Conservation (phyloP, 2,888 invertebrate genomes). For the Orthonevra nobilis region DNA sequence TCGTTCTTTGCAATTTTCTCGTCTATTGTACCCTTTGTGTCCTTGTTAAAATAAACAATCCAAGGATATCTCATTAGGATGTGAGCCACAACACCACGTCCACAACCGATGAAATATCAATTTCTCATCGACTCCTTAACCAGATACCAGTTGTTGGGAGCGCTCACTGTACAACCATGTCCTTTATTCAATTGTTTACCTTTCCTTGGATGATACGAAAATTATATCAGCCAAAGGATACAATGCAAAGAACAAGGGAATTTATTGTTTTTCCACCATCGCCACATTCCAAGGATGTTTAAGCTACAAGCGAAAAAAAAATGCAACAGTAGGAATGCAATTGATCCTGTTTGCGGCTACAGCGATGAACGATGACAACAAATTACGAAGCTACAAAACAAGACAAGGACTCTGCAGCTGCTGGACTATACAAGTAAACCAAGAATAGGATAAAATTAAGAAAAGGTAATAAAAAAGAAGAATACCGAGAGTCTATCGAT, state of each 20-base stretch:
- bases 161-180: background rate
- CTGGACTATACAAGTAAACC: slow-evolving; percentile 25
- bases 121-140: slow-evolving; percentile 56
- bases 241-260: slow-evolving; percentile 56
- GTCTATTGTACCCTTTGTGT: background rate
- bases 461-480: background rate
- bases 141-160: slow-evolving; percentile 54
- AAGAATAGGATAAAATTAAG: slow-evolving; percentile 41
- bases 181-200: slow-evolving; percentile 59
- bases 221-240: slow-evolving; percentile 41
- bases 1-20: too few species aligned
- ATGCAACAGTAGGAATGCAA: slow-evolving; percentile 19
- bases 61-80: slow-evolving; percentile 64
- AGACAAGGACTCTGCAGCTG: slow-evolving; percentile 1
- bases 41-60: slow-evolving; percentile 53
- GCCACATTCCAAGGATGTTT: slow-evolving; percentile 22
- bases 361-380: slow-evolving; percentile 65
- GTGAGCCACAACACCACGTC: slow-evolving; percentile 30
- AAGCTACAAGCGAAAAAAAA: slow-evolving; percentile 11
- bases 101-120: slow-evolving; percentile 52
- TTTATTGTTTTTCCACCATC: slow-evolving; percentile 65
- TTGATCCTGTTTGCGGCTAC: slow-evolving; percentile 55
- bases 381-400: slow-evolving; percentile 57
- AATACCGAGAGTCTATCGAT: slow-evolving; percentile 51
- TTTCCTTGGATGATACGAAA: slow-evolving; percentile 35